A percentile compares a stretch with the other conserved stretches of the same genome.
Conservation (phyloP, 2,888 invertebrate genomes). For the Pollenia griseotomentosa region DNA sequence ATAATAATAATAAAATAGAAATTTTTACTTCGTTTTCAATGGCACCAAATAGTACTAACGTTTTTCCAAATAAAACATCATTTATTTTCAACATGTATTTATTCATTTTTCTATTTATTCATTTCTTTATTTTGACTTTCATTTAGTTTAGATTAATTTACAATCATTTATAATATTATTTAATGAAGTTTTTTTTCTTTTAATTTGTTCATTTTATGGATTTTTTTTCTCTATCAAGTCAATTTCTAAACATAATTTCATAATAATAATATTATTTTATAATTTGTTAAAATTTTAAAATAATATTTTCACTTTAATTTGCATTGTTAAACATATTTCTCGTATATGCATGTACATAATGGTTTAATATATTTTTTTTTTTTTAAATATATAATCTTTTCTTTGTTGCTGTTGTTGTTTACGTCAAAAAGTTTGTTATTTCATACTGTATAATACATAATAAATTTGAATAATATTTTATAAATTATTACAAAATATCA, state of each 20-base stretch:
- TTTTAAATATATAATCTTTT: background rate
- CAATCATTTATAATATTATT: conserved; percentile 55
- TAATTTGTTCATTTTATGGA: conserved; percentile 34
- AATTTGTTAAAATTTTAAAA: conserved; percentile 38
- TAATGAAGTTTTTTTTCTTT: conserved; percentile 40
- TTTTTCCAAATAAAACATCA: conserved; percentile 13
- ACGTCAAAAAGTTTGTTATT: background rate
- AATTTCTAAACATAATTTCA: conserved; percentile 45
- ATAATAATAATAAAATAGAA: no score
- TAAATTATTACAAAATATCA: conserved; percentile 84
- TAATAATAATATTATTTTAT: conserved; percentile 31
- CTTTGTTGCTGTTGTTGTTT: background rate
- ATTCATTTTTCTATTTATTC: conserved; percentile 58
- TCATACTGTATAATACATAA: conserved; percentile 16
- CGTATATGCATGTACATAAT: conserved; percentile 2
- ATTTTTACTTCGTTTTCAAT: no score
- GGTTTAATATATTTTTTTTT: conserved; percentile 20
- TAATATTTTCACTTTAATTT: conserved; percentile 34
- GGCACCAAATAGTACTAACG: background rate
- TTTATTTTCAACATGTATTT: conserved; percentile 58
- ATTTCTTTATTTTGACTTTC: conserved; percentile 56
- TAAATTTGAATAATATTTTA: conserved; percentile 73
- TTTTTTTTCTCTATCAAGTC: background rate
- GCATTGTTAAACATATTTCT: conserved; percentile 20
- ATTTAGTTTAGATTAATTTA: conserved; percentile 63